phyloP scores from a whole-genome alignment of 2,888 invertebrate genomes.

The Baronia brevicornis region DNA sequence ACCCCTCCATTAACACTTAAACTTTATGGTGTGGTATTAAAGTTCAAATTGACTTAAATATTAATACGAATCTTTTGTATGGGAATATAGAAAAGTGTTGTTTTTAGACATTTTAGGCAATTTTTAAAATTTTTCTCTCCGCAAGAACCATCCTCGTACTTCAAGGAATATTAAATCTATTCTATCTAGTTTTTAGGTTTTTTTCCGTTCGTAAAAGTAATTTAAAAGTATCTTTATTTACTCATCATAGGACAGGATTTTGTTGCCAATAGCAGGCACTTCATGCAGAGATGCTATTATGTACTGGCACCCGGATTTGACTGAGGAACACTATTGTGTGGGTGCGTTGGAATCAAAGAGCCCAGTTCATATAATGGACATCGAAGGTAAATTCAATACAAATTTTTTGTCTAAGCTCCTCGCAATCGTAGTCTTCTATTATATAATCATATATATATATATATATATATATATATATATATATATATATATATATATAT shows the following conservation, averaged over 20 bases:
- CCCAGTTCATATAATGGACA: conserved; percentile 58
- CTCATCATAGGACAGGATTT: conserved; percentile 49
- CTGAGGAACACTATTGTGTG: conserved; percentile 67
- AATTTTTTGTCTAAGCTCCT: background rate
- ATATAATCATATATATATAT: background rate
- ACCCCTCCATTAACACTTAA: no score
- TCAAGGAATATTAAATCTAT: no score
- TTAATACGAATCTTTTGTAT: no score
- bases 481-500: background rate
- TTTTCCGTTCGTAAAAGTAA: no score
- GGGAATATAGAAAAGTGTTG: no score
- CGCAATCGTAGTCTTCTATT: background rate
- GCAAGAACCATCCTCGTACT: no score
- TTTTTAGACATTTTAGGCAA: no score
- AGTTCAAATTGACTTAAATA: no score
- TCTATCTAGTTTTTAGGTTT: no score
- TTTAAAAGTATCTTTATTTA: no score
- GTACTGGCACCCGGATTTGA: conserved; percentile 68
- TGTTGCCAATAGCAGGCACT: conserved; percentile 61
- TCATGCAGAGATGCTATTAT: conserved; percentile 67
- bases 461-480: background rate
- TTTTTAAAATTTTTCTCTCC: no score
- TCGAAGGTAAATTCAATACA: conserved; percentile 43
- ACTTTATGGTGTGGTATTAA: no score
- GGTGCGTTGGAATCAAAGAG: conserved; percentile 61